Conservation (phyloP, 30 jellyfish, hydroid and myxozoan species). For the Chrysaora quinquecirrha region DNA sequence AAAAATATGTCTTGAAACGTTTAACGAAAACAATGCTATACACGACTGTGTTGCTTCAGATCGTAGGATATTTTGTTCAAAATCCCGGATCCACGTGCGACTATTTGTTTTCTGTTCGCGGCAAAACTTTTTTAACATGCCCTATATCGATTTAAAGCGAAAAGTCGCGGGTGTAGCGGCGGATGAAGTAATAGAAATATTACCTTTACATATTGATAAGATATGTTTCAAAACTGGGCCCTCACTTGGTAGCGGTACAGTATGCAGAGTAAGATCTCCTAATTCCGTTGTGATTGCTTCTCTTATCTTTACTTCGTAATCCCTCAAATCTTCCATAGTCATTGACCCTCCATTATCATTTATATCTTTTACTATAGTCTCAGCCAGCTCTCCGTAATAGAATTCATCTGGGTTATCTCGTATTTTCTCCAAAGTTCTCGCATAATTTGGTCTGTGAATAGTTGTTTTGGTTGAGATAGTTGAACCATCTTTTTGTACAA, state of each 20-base stretch:
- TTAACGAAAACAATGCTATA: too few relatives aligned
- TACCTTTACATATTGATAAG: slow-evolving; percentile 63
- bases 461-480: slow-evolving; percentile 26
- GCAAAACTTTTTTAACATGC: too few relatives aligned
- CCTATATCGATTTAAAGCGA: too few relatives aligned
- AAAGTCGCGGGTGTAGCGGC: too few relatives aligned
- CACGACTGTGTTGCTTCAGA: too few relatives aligned
- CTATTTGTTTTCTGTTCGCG: too few relatives aligned
- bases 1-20: too few relatives aligned
- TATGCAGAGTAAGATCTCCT: slow-evolving; percentile 32
- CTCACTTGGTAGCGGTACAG: slow-evolving; percentile 67
- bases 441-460: slow-evolving; percentile 34
- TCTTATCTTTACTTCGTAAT: slow-evolving; percentile 34
- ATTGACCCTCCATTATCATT: slow-evolving; percentile 66
- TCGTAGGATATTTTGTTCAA: too few relatives aligned
- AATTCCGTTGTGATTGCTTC: slow-evolving; percentile 16
- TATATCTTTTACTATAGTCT: slow-evolving; percentile 49
- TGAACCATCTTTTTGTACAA: slow-evolving; percentile 1
- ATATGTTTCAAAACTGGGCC: slow-evolving; percentile 65
- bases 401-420: slow-evolving; percentile 77
- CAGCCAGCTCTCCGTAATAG: slow-evolving; percentile 76
- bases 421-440: slow-evolving; percentile 65
- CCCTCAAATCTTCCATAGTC: slow-evolving; percentile 65
- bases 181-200: too few relatives aligned
- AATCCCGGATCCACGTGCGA: too few relatives aligned